These are phyloP conservation scores for Willowsia nigromaculata DNA, from an alignment of 2,888 invertebrate genomes.

Conservation along the genomic window DNA sequence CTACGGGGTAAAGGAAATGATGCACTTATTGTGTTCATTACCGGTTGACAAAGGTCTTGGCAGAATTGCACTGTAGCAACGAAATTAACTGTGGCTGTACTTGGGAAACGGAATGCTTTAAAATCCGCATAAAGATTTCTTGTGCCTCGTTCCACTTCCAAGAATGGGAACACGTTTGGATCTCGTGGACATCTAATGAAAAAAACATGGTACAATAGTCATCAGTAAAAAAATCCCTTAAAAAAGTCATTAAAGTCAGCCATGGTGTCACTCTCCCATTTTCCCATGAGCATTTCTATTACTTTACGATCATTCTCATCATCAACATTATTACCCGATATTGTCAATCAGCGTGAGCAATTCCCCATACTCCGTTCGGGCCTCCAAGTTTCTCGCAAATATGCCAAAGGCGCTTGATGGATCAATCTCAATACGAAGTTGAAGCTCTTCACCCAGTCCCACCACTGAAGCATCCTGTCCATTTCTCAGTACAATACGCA, in stretches of 20 bases:
- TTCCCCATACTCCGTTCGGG: constrained; percentile 81
- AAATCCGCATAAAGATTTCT: constrained; percentile 81
- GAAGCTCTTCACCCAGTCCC: constrained; percentile 81
- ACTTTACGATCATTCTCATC: constrained; percentile 16
- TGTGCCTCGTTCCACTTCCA: constrained; percentile 80
- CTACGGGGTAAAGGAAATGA: not conserved
- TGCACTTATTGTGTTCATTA: constrained; percentile 76
- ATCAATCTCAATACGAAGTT: constrained; percentile 81
- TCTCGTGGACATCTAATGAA: constrained; percentile 80
- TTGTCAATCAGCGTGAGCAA: constrained; percentile 81
- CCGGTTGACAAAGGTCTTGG: constrained; percentile 81
- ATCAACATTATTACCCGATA: constrained; percentile 79
- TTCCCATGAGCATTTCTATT: not conserved
- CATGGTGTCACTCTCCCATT: not conserved
- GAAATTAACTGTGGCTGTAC: constrained; percentile 81
- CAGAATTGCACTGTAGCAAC: constrained; percentile 82
- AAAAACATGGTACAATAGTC: not conserved
- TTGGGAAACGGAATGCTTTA: constrained; percentile 82
- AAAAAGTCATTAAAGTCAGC: not conserved
- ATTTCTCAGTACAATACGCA: constrained; percentile 80
- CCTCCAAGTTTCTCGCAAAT: constrained; percentile 81
- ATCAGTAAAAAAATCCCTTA: not conserved
- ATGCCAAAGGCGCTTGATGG: constrained; percentile 81
- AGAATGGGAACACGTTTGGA: constrained; percentile 81
- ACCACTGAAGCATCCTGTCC: constrained; percentile 81